phyloP scores from a whole-genome alignment of 1,140 invertebrate species.

The Sycophila sp. region DNA sequence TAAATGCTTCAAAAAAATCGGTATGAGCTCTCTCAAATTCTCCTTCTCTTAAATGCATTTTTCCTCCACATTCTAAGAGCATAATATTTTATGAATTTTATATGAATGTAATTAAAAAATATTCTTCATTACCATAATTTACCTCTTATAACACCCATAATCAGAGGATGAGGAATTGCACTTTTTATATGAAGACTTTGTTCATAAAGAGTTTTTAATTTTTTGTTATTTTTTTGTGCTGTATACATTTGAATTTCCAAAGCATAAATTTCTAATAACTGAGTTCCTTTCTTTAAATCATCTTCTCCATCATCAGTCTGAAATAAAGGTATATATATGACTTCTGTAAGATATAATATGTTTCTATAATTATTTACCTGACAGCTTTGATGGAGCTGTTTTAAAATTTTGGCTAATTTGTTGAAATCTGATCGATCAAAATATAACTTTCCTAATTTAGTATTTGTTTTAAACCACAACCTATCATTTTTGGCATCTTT shows the following conservation, averaged over 20 bases:
- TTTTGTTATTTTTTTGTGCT: constrained; percentile 99
- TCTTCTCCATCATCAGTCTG: constrained; percentile 99
- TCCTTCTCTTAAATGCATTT: constrained; percentile 98
- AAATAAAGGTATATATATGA: constrained; percentile 45
- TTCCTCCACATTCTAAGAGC: constrained; percentile 94
- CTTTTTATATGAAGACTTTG: constrained; percentile 99
- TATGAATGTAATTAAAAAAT: background rate
- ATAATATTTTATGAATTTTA: background rate
- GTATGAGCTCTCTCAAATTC: constrained; percentile 99
- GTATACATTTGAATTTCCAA: constrained; percentile 99
- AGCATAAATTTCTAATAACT: constrained; percentile 98
- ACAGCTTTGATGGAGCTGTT: constrained; percentile 97
- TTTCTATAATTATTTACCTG: constrained; percentile 71
- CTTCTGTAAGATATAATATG: background rate
- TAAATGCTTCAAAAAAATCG: constrained; percentile 99
- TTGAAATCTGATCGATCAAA: constrained; percentile 96
- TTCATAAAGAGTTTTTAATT: constrained; percentile 97
- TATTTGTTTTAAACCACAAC: constrained; percentile 99
- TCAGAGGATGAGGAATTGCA: constrained; percentile 98
- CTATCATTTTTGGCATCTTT: constrained; percentile 99
- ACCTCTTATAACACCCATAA: constrained; percentile 99
- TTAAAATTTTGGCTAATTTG: constrained; percentile 95
- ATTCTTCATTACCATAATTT: constrained; percentile 42
- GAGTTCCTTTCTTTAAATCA: constrained; percentile 98
- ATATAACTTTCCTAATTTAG: constrained; percentile 98